Evolutionary conservation across 2,888 invertebrate species (phyloP), one percentile per base, ranked within the genome.

Genomic region (Syrphus vitripennis): DNA sequence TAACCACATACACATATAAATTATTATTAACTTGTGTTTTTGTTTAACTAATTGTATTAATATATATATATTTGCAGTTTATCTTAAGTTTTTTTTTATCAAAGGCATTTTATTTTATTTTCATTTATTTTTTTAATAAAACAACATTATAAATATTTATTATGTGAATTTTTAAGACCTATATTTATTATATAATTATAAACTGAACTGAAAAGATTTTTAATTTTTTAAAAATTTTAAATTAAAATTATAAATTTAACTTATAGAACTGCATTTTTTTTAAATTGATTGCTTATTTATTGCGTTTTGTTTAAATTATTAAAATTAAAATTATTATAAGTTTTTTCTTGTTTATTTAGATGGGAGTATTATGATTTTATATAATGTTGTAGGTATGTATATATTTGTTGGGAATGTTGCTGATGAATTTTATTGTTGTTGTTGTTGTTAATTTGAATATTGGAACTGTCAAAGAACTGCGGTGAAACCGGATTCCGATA

Each of bases 401-500:
- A 7, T 31, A 6, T 4, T 69, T 61, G 48, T 72, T 83, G 48
- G 37, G n/a, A 59, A 69, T 61, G 55, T 70, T 50, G 59, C 40
- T 24, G 75, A 55, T 69, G 6, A 57, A 61, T 53, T 70, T 70
- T 45, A 61, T 53, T 70, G 63, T 45, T 53, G 6, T n/a, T 59
- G 10, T 42, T 50, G n/a, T 50, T 50, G 50, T 70, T 16, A 45
- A 26, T 29, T 59, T 45, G 34, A n/a, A 45, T n/a, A n/a, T 78
- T 65, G 45, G 55, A 72, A 76, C 71, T 77, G 21, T 50, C 40
- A 67, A 31, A 53, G 40, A 79, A 75, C 71, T 14, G 67, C 80
- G 80, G 76, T 84, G 84, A 80, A 77, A 84, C 80, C 80, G 69
- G 84, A 72, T 26, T 76, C 84, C 84, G 72, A 80, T 80, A 69